A percentile compares a stretch with the other conserved stretches of the same genome.
These are phyloP conservation scores for Procavia capensis DNA, from an alignment of 2,113 vertebrate species.

Conservation along the genomic window DNA sequence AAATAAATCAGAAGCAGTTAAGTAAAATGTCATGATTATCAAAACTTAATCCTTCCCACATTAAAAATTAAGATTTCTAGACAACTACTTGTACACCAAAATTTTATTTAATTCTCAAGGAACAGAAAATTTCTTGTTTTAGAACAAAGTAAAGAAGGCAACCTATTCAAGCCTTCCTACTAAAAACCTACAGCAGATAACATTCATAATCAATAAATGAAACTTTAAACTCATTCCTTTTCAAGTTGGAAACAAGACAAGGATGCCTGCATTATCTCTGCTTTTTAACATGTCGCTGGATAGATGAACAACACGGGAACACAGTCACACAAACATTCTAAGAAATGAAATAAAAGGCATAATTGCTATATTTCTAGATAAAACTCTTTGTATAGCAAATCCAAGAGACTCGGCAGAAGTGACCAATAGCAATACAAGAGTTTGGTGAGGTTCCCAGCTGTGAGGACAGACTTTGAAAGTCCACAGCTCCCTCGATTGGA, in stretches of 20 bases:
- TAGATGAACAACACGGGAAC: neutral
- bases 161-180: neutral
- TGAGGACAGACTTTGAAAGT: constrained; percentile 41
- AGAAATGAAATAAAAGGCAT: neutral
- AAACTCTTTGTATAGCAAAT: neutral
- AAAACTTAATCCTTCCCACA: neutral
- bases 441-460: neutral
- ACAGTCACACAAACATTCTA: neutral
- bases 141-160: too few relatives aligned
- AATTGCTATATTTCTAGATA: neutral
- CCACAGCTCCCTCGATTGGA: constrained; percentile 16
- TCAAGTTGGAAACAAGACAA: neutral
- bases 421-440: neutral
- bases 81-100: neutral
- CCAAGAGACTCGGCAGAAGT: neutral
- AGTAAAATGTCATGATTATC: neutral
- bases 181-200: neutral
- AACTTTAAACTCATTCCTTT: neutral
- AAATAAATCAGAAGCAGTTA: neutral
- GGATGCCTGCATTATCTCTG: neutral
- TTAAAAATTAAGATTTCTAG: neutral
- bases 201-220: neutral
- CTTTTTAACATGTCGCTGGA: neutral
- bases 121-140: neutral
- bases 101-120: neutral